These are phyloP conservation scores for Nesoenas mayeri DNA, from an alignment of 2,113 vertebrate species.

Conservation along the genomic window DNA sequence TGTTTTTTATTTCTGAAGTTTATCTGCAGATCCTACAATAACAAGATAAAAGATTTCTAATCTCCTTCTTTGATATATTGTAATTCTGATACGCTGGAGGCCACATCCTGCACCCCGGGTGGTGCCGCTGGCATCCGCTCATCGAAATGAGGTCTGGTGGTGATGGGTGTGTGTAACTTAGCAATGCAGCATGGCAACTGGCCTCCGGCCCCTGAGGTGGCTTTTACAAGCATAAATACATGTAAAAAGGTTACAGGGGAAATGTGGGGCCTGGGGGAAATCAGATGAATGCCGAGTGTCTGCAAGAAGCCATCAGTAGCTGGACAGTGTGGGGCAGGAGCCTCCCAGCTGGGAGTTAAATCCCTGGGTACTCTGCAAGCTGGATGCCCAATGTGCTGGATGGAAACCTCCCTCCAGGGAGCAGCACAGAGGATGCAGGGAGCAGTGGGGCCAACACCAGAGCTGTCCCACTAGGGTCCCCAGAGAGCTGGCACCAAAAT, in stretches of 20 bases:
- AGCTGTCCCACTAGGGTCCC: too few relatives aligned
- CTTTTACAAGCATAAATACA: not conserved
- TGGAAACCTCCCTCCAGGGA: not conserved
- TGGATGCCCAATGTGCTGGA: fast-evolving
- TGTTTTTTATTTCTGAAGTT: not conserved
- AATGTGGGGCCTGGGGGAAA: not conserved
- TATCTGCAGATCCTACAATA: not conserved
- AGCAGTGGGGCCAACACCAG: not conserved
- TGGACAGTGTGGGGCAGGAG: fast-evolving
- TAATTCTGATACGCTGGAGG: fast-evolving
- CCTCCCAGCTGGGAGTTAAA: not conserved
- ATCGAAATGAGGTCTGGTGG: not conserved
- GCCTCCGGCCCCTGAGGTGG: not conserved
- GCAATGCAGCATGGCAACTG: not conserved
- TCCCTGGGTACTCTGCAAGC: not conserved
- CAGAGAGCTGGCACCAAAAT: not conserved
- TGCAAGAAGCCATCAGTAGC: not conserved
- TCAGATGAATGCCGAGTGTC: fast-evolving
- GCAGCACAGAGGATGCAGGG: not conserved
- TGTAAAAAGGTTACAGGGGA: not conserved
- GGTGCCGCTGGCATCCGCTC: not conserved
- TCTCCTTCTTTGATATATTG: not conserved
- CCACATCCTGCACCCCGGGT: not conserved
- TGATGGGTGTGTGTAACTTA: not conserved
- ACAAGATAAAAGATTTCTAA: not conserved